Conservation (phyloP, 2,113 vertebrate genomes). For the Macroglossus sobrinus region DNA sequence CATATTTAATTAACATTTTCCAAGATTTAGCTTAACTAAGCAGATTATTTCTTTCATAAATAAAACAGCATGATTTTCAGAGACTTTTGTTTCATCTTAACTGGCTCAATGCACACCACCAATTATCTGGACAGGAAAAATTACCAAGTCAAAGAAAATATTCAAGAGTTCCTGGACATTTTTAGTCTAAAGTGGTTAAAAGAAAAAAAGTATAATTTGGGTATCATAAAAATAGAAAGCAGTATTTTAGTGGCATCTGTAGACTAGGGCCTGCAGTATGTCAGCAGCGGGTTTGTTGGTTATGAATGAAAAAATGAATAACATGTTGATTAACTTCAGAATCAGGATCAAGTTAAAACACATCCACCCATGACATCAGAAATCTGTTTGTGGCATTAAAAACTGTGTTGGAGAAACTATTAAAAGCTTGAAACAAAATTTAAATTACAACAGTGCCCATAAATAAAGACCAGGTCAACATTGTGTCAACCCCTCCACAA, state of each 20-base stretch:
- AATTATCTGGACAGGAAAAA: slow-evolving; percentile 48
- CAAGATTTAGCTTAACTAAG: neutral
- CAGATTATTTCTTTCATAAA: neutral
- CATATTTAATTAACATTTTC: neutral
- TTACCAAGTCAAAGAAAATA: slow-evolving; percentile 43
- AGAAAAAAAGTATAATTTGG: neutral
- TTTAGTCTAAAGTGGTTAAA: neutral
- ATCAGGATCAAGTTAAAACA: neutral
- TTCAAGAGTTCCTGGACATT: neutral
- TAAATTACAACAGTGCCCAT: neutral
- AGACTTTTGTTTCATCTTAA: neutral
- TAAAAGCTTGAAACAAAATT: neutral
- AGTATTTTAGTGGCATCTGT: neutral
- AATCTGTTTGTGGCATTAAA: neutral
- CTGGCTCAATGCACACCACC: neutral
- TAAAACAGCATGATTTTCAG: neutral
- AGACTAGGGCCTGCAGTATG: neutral
- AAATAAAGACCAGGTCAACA: neutral
- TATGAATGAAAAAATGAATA: neutral
- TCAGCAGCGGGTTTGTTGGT: neutral
- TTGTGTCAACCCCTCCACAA: neutral
- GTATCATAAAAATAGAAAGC: neutral
- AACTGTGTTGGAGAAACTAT: neutral
- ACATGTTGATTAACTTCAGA: neutral
- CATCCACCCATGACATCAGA: neutral